Evolutionary conservation across 2,888 invertebrate species (phyloP), one percentile per base, ranked within the genome.

Genomic region (Mimumesa dahlbomi): DNA sequence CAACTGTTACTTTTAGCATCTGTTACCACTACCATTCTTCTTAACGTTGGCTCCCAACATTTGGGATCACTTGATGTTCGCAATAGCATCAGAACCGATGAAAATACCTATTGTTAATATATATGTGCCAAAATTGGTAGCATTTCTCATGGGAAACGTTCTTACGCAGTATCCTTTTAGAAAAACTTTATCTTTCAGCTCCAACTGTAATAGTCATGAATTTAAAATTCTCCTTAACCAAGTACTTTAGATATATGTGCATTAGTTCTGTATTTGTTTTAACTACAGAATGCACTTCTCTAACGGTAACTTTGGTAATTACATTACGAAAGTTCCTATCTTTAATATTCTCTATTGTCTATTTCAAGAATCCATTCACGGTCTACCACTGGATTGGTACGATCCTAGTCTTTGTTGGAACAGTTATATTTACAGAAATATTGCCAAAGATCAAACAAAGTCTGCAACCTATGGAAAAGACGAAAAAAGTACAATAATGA

Each of bases 261-360:
- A 98, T 99, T 70, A 95, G 96, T 87, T 96, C 97, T 6, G 99
- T 99, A 0, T 99, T 98, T 85, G 93, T 95, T 25, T 91, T 99
- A 84, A 98, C 98, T 0, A 96, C 98, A 0, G 97, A 98, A 89
- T 98, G 97, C 86, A 93, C 96, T 0, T 98, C 98, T 0, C 90
- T 99, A 43, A 97, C 97, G 0, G 98, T 99, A 0, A 99, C 98
- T 0, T 91, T 99, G 78, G 97, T 99, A 0, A 95, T 99, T 25
- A 99, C 99, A 0, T 90, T 99, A 57, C 92, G 99, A 50, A 99
- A 99, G 90, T 99, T 99, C 87, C 92, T 97, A 29, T 98, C 98
- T 0, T 91, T 99, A 34, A 89, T 99, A n/a, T 95, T 99, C 87
- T 99, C 98, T 0, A 98, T 99, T 79, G 82, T 96, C 49, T 97